These are phyloP conservation scores for Andrena camellia DNA, from an alignment of 2,888 invertebrate species.

Conservation along the genomic window DNA sequence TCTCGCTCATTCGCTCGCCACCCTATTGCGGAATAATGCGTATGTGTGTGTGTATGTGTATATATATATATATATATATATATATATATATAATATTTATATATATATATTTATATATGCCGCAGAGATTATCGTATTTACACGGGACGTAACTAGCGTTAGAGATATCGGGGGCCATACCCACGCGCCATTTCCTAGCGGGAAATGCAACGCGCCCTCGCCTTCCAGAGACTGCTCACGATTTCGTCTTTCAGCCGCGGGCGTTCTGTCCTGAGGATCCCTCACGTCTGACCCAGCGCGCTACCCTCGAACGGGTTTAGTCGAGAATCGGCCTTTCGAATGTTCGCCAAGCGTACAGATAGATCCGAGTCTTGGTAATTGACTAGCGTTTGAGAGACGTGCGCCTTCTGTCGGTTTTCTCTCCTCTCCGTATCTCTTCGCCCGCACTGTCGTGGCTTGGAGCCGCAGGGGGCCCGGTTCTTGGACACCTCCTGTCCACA, in stretches of 20 bases:
- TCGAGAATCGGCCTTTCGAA: slow-evolving; percentile 54
- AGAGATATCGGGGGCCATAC: slow-evolving; percentile 67
- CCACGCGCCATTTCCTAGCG: slow-evolving; percentile 60
- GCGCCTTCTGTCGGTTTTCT: slow-evolving; percentile 13
- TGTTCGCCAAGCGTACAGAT: slow-evolving; percentile 58
- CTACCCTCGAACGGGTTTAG: slow-evolving; percentile 48
- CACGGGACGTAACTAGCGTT: slow-evolving; percentile 71
- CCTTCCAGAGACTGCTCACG: slow-evolving; percentile 19
- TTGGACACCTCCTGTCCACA: neutral
- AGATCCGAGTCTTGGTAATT: slow-evolving; percentile 81
- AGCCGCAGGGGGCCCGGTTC: neutral
- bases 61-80: slow-evolving; percentile 49
- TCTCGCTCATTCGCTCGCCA: slow-evolving; percentile 47
- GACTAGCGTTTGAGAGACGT: slow-evolving; percentile 79
- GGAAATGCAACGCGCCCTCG: slow-evolving; percentile 71
- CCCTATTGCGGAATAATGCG: slow-evolving; percentile 56
- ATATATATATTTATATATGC: slow-evolving; percentile 60
- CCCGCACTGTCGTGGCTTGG: slow-evolving; percentile 2
- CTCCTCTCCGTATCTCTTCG: slow-evolving; percentile 9
- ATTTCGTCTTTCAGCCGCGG: slow-evolving; percentile 10
- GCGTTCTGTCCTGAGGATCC: slow-evolving; percentile 12
- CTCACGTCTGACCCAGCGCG: slow-evolving; percentile 44
- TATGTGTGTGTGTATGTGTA: slow-evolving; percentile 28
- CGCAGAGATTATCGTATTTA: slow-evolving; percentile 74
- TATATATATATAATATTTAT: slow-evolving; percentile 50